These are phyloP conservation scores for Mirza zaza DNA, from an alignment of 2,113 vertebrate genomes.

Conservation along the genomic window DNA sequence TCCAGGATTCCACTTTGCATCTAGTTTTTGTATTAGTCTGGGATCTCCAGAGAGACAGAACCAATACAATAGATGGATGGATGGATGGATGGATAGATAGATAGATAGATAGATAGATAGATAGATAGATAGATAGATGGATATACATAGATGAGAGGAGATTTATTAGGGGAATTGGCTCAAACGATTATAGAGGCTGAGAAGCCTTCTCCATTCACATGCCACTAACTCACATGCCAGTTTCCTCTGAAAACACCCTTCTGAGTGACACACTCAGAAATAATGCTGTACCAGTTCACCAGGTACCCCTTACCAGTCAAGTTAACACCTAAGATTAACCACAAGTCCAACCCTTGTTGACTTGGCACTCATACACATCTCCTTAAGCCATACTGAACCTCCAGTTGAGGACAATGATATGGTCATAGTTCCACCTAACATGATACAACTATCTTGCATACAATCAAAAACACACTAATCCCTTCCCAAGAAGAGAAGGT, in stretches of 20 bases:
- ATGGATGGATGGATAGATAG: not conserved
- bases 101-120: not conserved
- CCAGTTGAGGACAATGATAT: no score
- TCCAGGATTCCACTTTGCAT: not conserved
- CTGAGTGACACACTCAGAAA: no score
- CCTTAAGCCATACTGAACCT: no score
- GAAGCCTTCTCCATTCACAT: not conserved
- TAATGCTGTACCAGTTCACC: no score
- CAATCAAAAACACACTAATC: no score
- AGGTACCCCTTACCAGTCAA: no score
- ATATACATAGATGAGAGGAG: not conserved
- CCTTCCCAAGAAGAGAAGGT: no score
- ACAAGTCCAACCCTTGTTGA: no score
- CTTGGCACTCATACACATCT: no score
- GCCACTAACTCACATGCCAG: not conserved
- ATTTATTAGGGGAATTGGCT: not conserved
- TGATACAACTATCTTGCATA: no score
- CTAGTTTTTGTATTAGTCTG: not conserved
- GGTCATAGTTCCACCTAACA: no score
- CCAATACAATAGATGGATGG: not conserved
- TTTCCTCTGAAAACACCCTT: not conserved
- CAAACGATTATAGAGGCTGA: not conserved
- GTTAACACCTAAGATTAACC: no score
- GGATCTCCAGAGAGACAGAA: not conserved
- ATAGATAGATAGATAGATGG: not conserved